phyloP scores from a whole-genome alignment of 2,113 vertebrate genomes.

The Circaetus gallicus region DNA sequence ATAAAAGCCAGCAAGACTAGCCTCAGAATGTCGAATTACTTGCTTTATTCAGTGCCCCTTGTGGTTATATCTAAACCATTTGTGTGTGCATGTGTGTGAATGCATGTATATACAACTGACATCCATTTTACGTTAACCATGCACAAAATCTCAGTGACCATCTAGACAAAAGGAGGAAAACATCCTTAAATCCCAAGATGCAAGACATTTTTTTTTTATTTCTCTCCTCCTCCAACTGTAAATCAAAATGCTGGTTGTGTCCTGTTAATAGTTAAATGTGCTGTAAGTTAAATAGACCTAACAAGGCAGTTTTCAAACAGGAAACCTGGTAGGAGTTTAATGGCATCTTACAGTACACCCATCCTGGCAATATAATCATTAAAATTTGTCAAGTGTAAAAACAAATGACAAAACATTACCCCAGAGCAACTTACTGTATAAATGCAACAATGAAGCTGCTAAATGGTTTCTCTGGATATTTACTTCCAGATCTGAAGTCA shows the following conservation, averaged over 20 bases:
- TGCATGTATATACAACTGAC: not conserved
- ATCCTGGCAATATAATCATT: constrained; percentile 45
- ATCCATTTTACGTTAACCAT: not conserved
- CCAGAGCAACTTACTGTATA: constrained; percentile 25
- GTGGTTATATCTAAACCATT: not conserved
- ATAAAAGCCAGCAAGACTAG: constrained; percentile 45
- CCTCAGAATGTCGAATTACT: constrained; percentile 48
- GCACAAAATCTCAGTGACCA: not conserved
- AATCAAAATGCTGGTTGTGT: not conserved
- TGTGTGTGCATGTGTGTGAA: not conserved
- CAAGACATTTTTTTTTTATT: not conserved
- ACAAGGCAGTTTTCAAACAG: constrained; percentile 37
- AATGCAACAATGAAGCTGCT: constrained; percentile 23
- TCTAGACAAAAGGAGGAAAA: not conserved
- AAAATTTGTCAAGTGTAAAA: constrained; percentile 62
- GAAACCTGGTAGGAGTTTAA: constrained; percentile 38
- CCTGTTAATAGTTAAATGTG: constrained; percentile 11
- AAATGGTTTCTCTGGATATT: constrained; percentile 30
- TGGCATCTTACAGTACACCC: constrained; percentile 23
- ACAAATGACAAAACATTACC: constrained; percentile 52
- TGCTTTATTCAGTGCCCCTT: not conserved
- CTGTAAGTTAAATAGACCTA: constrained; percentile 23
- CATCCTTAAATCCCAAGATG: not conserved
- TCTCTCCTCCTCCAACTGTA: not conserved
- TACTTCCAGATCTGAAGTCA: not conserved